Conservation (phyloP, 2,888 invertebrate species). For the Caenorhabditis drosophilae region DNA sequence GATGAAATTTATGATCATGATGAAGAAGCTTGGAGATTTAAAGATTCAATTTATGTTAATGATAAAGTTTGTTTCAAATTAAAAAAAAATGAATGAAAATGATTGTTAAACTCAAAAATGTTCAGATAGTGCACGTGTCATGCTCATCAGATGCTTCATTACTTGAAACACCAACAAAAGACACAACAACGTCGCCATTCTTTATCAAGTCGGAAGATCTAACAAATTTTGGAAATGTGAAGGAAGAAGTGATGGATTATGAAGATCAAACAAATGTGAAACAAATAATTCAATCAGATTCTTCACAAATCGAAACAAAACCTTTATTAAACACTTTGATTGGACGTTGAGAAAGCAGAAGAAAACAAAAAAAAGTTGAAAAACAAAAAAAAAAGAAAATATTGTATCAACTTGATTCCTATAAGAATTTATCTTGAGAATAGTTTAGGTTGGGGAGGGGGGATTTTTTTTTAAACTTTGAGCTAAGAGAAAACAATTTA, state of each 20-base stretch:
- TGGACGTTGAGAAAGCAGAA: not conserved
- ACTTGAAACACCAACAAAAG: constrained; percentile 8
- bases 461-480: too few species aligned
- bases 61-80: constrained; percentile 35
- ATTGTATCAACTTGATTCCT: too few species aligned
- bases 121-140: constrained; percentile 30
- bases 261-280: constrained; percentile 4
- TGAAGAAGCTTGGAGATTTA: constrained; percentile 92
- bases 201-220: constrained; percentile 2
- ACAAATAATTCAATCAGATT: constrained; percentile 7
- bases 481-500: too few species aligned
- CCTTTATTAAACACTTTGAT: not conserved
- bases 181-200: not conserved
- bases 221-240: not conserved
- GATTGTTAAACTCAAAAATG: constrained; percentile 3
- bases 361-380: not conserved
- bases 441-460: too few species aligned
- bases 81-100: not conserved
- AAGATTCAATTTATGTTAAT: constrained; percentile 43
- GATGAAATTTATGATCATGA: constrained; percentile 96
- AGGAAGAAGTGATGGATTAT: constrained; percentile 9
- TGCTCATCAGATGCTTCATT: constrained; percentile 25
- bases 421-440: too few species aligned
- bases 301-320: not conserved
- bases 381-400: not conserved